Base-by-base conservation (phyloP, 1,140 invertebrate species). In the Heliconius melpomene region DNA sequence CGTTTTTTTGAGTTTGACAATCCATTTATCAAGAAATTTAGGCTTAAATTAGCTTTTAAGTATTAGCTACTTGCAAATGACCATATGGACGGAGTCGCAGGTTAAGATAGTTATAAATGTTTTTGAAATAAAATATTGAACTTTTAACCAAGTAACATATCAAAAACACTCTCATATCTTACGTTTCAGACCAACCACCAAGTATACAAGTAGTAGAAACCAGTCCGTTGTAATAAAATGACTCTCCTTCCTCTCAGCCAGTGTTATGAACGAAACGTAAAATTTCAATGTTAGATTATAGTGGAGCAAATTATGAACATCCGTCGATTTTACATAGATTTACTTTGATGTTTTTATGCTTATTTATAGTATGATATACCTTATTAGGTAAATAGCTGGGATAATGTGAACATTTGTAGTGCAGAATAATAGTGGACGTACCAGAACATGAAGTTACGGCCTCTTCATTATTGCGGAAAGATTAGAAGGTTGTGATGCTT, bases 221-320 rank as follows among this genome's bases (percentile, higher is more conserved):
- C 78, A 52, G 78, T 79, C 71, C 46, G 60, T 60, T 74, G 50
- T 79, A 79, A 79, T 79, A 79, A 79, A 79, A 79, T 46, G 78
- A 79, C 50, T 11, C 57, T 23, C 29, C 78, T 75, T 79, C 78
- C 78, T 75, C 75, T 23, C 50, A 52, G 74, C 38, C 11, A n/a
- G 16, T 70, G 75, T 77, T 77, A 77, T 77, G 75, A 77, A 77
- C 75, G 75, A 77, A 77, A 77, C 75, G 75, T 77, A 77, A 77
- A 71, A 77, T 77, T 71, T 70, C n/a, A 40, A 38, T 54, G n/a
- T 46, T 66, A 66, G 60, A 76, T 76, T 76, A 77, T 77, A 70
- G n/a, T 46, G 36, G 36, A 26, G 52, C 26, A 38, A 60, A 77
- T 77, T 77, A 77, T 66, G 60, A 26, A 66, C 60, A 66, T 66